These are phyloP conservation scores for Drosophila athabasca DNA, from an alignment of 1,140 invertebrate species.

Conservation along the genomic window DNA sequence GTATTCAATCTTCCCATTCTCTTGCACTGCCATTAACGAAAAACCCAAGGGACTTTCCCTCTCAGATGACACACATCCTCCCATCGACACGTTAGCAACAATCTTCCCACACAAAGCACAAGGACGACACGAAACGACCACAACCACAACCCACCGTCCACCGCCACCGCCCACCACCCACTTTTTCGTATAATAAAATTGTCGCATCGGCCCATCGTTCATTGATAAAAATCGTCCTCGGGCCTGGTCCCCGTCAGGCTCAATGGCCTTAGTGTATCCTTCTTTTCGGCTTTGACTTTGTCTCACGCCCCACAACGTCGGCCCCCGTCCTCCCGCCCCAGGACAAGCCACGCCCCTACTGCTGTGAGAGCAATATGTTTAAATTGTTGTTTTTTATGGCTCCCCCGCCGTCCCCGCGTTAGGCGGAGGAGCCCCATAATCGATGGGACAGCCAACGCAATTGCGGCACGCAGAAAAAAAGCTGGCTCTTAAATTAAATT, in stretches of 20 bases:
- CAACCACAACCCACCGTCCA: neutral
- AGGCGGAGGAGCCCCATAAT: constrained; percentile 11
- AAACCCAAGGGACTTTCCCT: neutral
- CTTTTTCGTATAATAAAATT: constrained; percentile 46
- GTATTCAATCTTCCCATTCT: constrained; percentile 8
- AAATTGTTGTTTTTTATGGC: constrained; percentile 49
- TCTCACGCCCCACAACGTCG: constrained; percentile 14
- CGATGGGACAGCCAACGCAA: constrained; percentile 22
- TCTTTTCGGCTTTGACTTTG: constrained; percentile 17
- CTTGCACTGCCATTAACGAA: neutral
- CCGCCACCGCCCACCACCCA: neutral
- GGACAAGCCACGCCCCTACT: constrained; percentile 19
- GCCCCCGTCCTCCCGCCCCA: neutral
- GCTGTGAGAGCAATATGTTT: constrained; percentile 15
- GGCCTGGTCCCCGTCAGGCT: neutral
- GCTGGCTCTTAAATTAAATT: constrained; percentile 59
- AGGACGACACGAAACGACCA: constrained; percentile 16
- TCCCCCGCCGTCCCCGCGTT: neutral
- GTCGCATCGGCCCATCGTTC: constrained; percentile 56
- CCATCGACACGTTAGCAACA: constrained; percentile 11
- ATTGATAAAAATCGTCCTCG: constrained; percentile 70
- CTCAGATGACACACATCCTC: constrained; percentile 18
- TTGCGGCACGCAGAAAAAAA: constrained; percentile 13
- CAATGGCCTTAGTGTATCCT: constrained; percentile 5
- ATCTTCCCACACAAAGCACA: constrained; percentile 30